Conservation (phyloP, 2,888 invertebrate genomes). For the Creontiades dilutus region DNA sequence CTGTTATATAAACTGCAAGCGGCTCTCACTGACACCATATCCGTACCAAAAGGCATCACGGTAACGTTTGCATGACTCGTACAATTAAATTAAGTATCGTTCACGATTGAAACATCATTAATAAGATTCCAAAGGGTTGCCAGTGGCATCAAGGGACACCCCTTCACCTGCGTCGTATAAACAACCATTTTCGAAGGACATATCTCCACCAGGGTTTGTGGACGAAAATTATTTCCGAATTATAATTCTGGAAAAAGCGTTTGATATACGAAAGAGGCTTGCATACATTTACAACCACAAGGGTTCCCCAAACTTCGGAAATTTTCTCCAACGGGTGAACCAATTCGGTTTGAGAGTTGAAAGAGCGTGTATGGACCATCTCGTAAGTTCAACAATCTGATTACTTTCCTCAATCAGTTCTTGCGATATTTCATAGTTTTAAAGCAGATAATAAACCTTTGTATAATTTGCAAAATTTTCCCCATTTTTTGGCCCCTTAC, state of each 20-base stretch:
- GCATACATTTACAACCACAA: background rate
- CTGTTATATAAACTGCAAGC: background rate
- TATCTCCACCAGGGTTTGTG: background rate
- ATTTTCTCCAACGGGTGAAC: background rate
- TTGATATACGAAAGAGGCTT: background rate
- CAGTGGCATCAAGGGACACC: background rate
- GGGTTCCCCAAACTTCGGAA: background rate
- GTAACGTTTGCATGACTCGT: background rate
- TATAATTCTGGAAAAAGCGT: background rate
- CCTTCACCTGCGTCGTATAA: too few relatives aligned
- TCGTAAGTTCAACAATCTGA: too few relatives aligned
- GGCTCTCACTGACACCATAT: background rate
- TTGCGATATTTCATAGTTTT: too few relatives aligned
- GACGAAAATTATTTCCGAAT: background rate
- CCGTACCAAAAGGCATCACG: background rate
- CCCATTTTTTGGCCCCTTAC: too few relatives aligned
- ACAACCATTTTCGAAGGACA: too few relatives aligned
- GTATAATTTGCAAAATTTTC: too few relatives aligned
- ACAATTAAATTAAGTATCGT: background rate
- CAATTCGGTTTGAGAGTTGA: background rate
- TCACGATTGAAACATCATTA: constrained; percentile 43
- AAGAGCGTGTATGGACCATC: too few relatives aligned
- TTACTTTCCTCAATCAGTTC: too few relatives aligned
- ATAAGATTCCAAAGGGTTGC: constrained; percentile 43
- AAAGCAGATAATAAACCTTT: too few relatives aligned